Evolutionary conservation across 1,140 invertebrate species (phyloP).

Genomic region (Eciton burchellii): DNA sequence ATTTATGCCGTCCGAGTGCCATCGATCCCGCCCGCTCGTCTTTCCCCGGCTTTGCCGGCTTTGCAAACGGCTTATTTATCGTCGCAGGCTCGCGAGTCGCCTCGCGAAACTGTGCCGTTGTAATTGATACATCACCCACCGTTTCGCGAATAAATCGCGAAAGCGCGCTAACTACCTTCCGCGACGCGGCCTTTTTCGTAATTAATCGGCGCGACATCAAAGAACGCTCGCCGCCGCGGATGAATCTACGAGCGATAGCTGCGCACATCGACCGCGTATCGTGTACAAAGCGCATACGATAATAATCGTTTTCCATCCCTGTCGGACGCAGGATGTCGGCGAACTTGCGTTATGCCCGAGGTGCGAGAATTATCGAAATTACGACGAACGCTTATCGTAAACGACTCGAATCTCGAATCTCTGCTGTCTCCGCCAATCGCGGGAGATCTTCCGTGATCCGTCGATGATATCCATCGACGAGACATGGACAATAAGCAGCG

Average conservation of each 20-base stretch:
- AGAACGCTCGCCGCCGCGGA: conserved; percentile 5
- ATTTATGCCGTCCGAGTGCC: conserved; percentile 53
- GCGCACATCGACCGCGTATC: neutral
- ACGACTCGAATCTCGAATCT: neutral
- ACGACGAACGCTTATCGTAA: neutral
- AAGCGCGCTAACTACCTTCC: neutral
- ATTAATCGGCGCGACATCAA: conserved; percentile 47
- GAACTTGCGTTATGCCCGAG: neutral
- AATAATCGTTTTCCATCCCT: neutral
- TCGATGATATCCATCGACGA: neutral
- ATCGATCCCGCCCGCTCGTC: conserved; percentile 47
- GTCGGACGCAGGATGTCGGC: neutral
- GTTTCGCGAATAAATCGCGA: conserved; percentile 16
- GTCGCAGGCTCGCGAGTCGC: conserved; percentile 11
- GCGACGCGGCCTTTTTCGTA: conserved; percentile 33
- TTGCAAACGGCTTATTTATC: conserved; percentile 34
- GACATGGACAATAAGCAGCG: conserved; percentile 23
- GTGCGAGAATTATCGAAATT: neutral
- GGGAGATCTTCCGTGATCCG: neutral
- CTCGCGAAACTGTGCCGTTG: conserved; percentile 26
- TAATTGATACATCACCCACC: conserved; percentile 54
- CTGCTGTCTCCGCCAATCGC: neutral
- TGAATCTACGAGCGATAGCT: neutral
- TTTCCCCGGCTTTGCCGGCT: conserved; percentile 34
- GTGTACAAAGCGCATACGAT: neutral